Evolutionary conservation across 92 coral and sea anemone genomes (phyloP).

Genomic region (Porites rus): DNA sequence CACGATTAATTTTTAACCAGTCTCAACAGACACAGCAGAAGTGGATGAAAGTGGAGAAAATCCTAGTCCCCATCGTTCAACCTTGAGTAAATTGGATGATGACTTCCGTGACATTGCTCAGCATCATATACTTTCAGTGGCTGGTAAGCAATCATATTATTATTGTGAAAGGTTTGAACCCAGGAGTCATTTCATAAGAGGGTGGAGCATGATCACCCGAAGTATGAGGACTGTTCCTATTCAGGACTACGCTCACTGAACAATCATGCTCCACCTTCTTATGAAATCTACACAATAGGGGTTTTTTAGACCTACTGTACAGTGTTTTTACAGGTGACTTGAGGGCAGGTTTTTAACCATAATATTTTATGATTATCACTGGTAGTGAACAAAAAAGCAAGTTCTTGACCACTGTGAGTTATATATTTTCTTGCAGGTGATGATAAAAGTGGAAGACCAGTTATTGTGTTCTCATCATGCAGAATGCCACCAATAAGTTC

Average conservation of each 20-base stretch:
- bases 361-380: too few relatives aligned
- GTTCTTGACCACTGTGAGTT: background rate
- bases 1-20: background rate
- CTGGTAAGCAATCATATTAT: conserved; percentile 64
- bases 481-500: conserved; percentile 80
- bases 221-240: too few relatives aligned
- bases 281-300: too few relatives aligned
- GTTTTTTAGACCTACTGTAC: too few relatives aligned
- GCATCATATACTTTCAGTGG: conserved; percentile 88
- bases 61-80: background rate
- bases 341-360: too few relatives aligned
- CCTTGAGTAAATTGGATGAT: conserved; percentile 46
- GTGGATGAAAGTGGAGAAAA: background rate
- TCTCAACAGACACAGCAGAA: conserved; percentile 13
- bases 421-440: conserved; percentile 62
- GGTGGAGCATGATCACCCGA: too few relatives aligned
- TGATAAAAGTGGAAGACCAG: conserved; percentile 90
- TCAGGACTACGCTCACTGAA: too few relatives aligned
- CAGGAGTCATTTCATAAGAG: too few relatives aligned
- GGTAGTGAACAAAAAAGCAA: background rate
- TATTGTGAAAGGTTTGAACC: too few relatives aligned
- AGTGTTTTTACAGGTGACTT: too few relatives aligned
- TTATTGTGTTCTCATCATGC: conserved; percentile 89
- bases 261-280: too few relatives aligned
- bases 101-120: conserved; percentile 81